phyloP scores from a whole-genome alignment of 2,888 invertebrate species.

The Andricus quercusramuli region DNA sequence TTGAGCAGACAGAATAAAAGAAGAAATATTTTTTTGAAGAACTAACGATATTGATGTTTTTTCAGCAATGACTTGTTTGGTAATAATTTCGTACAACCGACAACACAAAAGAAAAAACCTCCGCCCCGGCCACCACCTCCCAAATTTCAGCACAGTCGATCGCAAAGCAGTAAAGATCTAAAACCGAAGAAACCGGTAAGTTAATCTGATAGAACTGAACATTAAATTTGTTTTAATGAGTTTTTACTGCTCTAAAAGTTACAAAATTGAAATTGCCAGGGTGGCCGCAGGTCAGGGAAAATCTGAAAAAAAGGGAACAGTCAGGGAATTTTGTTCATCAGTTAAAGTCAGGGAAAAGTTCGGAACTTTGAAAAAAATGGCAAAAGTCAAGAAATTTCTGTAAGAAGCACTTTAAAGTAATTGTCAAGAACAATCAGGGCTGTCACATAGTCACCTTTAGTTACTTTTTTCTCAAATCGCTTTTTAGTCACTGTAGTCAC shows the following conservation, averaged over 20 bases:
- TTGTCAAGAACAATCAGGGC: no score
- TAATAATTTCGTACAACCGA: conserved; percentile 79
- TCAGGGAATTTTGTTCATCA: no score
- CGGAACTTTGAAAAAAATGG: no score
- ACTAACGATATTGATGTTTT: conserved; percentile 40
- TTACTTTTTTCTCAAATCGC: no score
- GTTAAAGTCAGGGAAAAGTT: no score
- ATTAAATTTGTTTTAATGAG: background rate
- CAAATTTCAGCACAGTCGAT: conserved; percentile 75
- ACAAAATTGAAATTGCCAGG: conserved; percentile 9
- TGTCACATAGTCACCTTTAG: no score
- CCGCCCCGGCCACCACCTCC: conserved; percentile 88
- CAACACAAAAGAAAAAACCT: conserved; percentile 83
- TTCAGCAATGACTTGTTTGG: conserved; percentile 70
- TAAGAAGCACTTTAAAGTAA: no score
- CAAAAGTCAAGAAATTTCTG: no score
- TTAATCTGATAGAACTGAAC: background rate
- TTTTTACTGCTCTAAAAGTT: background rate
- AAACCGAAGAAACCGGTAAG: conserved; percentile 72
- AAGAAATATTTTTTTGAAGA: no score
- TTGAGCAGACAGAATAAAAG: background rate
- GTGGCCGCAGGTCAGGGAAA: no score
- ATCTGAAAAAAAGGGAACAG: no score
- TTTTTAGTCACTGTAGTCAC: no score
- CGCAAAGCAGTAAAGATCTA: conserved; percentile 64